A percentile compares a stretch with the other conserved stretches of the same genome.
phyloP scores from a whole-genome alignment of 92 coral and sea anemone species.

The Paragorgia papillata region DNA sequence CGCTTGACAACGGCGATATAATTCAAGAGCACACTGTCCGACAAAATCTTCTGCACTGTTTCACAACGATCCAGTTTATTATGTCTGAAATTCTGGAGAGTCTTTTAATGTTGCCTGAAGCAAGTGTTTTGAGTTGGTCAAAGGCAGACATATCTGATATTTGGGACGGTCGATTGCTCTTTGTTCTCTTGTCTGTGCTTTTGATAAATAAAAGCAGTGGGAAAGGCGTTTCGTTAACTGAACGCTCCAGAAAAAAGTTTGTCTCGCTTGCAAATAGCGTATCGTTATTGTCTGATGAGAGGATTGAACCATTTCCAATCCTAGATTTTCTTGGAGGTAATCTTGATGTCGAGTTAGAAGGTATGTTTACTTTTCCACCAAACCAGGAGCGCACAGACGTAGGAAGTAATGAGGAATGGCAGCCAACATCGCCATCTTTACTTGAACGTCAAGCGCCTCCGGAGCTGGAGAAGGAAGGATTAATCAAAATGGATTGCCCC shows the following conservation, averaged over 20 bases:
- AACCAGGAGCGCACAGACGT: not conserved
- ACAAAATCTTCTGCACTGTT: not conserved
- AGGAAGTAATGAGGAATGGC: too few relatives aligned
- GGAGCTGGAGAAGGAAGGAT: constrained; percentile 26
- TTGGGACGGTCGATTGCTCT: constrained; percentile 42
- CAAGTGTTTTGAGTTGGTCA: not conserved
- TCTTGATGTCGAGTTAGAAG: not conserved
- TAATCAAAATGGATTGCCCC: constrained; percentile 41
- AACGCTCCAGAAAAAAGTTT: not conserved
- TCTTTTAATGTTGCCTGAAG: not conserved
- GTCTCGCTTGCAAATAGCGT: constrained; percentile 23
- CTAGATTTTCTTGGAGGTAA: not conserved
- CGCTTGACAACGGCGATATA: not conserved
- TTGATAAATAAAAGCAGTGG: constrained; percentile 8
- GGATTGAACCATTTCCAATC: constrained; percentile 19
- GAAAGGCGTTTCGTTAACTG: constrained; percentile 1
- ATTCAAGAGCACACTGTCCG: not conserved
- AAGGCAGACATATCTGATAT: constrained; percentile 15
- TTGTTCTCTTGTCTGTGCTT: not conserved
- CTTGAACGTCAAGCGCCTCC: not conserved
- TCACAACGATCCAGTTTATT: constrained; percentile 17
- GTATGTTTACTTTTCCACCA: not conserved
- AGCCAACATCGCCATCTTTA: not conserved
- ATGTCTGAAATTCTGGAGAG: constrained; percentile 20
- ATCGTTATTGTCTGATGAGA: constrained; percentile 9